Conservation (phyloP, 2,888 invertebrate genomes). For the Shargacucullia verbasci region DNA sequence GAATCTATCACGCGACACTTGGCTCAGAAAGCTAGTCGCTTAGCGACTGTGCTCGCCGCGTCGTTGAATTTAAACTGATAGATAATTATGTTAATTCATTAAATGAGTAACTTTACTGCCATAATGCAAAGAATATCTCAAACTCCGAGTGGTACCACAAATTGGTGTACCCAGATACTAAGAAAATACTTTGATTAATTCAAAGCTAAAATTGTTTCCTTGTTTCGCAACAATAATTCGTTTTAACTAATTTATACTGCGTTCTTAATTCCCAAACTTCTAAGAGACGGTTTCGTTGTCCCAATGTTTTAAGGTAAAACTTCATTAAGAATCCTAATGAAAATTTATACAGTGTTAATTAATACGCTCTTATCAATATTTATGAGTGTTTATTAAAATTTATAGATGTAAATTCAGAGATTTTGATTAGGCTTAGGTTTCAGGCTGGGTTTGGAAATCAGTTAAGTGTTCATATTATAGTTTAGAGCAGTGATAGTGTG, state of each 20-base stretch:
- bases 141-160: slow-evolving; percentile 8
- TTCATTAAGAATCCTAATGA: slow-evolving; percentile 57
- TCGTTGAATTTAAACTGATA: too few species aligned
- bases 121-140: slow-evolving; percentile 8
- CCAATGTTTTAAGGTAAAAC: slow-evolving; percentile 64
- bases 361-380: slow-evolving; percentile 57
- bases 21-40: too few species aligned
- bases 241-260: slow-evolving; percentile 77
- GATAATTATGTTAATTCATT: too few species aligned
- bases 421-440: slow-evolving; percentile 39
- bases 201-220: slow-evolving; percentile 71
- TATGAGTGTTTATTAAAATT: slow-evolving; percentile 49
- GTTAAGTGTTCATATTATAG: too few species aligned
- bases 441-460: slow-evolving; percentile 11
- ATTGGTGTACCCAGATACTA: slow-evolving; percentile 8
- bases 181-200: slow-evolving; percentile 48
- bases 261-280: slow-evolving; percentile 74
- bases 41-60: too few species aligned
- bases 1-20: too few species aligned
- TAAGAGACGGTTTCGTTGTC: slow-evolving; percentile 64
- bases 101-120: background rate
- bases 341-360: slow-evolving; percentile 69
- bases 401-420: slow-evolving; percentile 30
- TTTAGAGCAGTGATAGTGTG: too few species aligned
- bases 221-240: slow-evolving; percentile 76